phyloP scores from a whole-genome alignment of 2,888 invertebrate species.

The Thyatira batis region DNA sequence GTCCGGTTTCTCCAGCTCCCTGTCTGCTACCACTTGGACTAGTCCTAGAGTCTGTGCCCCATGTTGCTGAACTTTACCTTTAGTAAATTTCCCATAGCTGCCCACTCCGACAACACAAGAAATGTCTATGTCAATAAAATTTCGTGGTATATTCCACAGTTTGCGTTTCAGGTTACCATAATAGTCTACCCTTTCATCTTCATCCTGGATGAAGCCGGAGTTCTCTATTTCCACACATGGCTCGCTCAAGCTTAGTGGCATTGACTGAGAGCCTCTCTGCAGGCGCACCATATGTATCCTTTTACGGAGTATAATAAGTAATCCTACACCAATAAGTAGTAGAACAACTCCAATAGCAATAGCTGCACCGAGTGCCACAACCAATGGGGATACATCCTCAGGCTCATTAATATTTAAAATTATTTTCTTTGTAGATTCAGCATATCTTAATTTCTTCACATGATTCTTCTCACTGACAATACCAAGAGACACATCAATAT shows the following conservation, averaged over 20 bases:
- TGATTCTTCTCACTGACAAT: slow-evolving; percentile 86
- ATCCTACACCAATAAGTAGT: slow-evolving; percentile 84
- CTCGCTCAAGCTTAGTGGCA: slow-evolving; percentile 89
- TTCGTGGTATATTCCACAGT: slow-evolving; percentile 88
- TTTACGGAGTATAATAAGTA: slow-evolving; percentile 83
- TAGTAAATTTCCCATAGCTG: slow-evolving; percentile 89
- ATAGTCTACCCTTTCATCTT: slow-evolving; percentile 85
- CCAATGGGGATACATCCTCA: slow-evolving; percentile 72
- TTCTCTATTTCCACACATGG: slow-evolving; percentile 92
- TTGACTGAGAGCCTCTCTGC: slow-evolving; percentile 73
- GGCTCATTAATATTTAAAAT: slow-evolving; percentile 78
- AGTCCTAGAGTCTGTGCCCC: slow-evolving; percentile 77
- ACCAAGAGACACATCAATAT: slow-evolving; percentile 87
- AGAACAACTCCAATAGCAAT: slow-evolving; percentile 89
- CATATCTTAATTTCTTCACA: slow-evolving; percentile 85
- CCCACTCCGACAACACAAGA: slow-evolving; percentile 88
- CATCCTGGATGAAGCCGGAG: slow-evolving; percentile 89
- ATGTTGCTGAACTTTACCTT: slow-evolving; percentile 85
- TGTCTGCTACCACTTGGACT: slow-evolving; percentile 86
- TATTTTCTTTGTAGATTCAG: slow-evolving; percentile 79
- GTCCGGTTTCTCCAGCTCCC: slow-evolving; percentile 76
- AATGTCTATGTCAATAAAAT: slow-evolving; percentile 87
- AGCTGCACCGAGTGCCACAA: slow-evolving; percentile 79
- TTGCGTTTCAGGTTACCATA: slow-evolving; percentile 89
- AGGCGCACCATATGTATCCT: slow-evolving; percentile 70